These are phyloP conservation scores for Noctua fimbriata DNA, from an alignment of 2,888 invertebrate species.

Conservation along the genomic window DNA sequence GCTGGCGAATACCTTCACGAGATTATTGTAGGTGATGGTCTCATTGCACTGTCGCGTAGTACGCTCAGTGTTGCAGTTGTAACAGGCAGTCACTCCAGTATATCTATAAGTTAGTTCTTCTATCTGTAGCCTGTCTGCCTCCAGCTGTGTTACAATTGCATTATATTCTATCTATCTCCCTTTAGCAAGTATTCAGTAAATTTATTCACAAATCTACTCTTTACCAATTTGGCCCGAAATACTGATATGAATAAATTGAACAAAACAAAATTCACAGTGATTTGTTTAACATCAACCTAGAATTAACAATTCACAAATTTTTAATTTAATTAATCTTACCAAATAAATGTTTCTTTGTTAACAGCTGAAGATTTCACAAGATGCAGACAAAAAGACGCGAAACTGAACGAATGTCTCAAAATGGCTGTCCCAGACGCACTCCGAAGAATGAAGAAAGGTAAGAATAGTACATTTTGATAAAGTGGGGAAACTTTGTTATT, in stretches of 20 bases:
- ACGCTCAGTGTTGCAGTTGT: too few relatives aligned
- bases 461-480: too few relatives aligned
- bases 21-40: not conserved
- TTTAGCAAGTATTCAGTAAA: not conserved
- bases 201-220: not conserved
- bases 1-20: not conserved
- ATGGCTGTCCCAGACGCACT: conserved; percentile 90
- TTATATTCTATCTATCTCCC: not conserved
- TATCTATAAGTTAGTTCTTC: not conserved
- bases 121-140: not conserved
- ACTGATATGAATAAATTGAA: not conserved
- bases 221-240: not conserved
- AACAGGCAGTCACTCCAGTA: too few relatives aligned
- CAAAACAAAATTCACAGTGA: not conserved
- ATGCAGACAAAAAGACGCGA: conserved; percentile 89
- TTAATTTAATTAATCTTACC: not conserved
- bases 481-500: too few relatives aligned
- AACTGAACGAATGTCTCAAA: conserved; percentile 91
- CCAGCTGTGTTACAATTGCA: not conserved
- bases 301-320: not conserved
- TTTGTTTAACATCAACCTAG: not conserved
- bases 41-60: not conserved
- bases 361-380: conserved; percentile 90
- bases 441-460: conserved; percentile 90
- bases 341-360: conserved; percentile 62